Conservation (phyloP, 1,140 invertebrate genomes). For the Elymnias hypermnestra region DNA sequence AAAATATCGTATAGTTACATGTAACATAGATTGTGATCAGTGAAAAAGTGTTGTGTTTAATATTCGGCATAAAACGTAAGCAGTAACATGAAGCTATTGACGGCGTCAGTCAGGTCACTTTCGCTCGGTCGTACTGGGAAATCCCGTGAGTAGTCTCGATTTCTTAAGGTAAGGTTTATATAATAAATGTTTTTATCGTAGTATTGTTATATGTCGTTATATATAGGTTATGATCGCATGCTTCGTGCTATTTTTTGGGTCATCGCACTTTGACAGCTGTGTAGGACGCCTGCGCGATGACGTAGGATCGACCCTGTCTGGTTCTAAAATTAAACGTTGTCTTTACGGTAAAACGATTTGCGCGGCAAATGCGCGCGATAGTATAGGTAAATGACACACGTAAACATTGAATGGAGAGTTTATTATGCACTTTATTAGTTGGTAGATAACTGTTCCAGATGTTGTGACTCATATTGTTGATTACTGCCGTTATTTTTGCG, state of each 20-base stretch:
- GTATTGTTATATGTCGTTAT: slow-evolving; percentile 18
- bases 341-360: slow-evolving; percentile 22
- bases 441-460: neutral
- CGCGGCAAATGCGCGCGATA: slow-evolving; percentile 12
- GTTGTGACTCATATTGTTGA: slow-evolving; percentile 8
- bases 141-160: slow-evolving; percentile 43
- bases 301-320: slow-evolving; percentile 59
- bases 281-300: slow-evolving; percentile 53
- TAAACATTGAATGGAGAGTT: neutral
- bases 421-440: neutral
- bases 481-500: slow-evolving; percentile 1
- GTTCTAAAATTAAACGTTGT: slow-evolving; percentile 49
- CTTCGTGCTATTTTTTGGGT: slow-evolving; percentile 2
- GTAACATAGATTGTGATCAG: slow-evolving; percentile 20
- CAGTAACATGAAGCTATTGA: slow-evolving; percentile 43
- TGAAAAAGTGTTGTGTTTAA: slow-evolving; percentile 35
- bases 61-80: slow-evolving; percentile 33
- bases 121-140: slow-evolving; percentile 56
- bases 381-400: slow-evolving; percentile 1
- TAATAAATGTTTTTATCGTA: slow-evolving; percentile 5
- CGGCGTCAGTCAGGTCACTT: slow-evolving; percentile 58
- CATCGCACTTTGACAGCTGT: slow-evolving; percentile 53
- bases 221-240: slow-evolving; percentile 57
- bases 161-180: slow-evolving; percentile 35
- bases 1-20: slow-evolving; percentile 30